Base-by-base conservation (phyloP, 2,797 vertebrate species). In the Botia almorhae region DNA sequence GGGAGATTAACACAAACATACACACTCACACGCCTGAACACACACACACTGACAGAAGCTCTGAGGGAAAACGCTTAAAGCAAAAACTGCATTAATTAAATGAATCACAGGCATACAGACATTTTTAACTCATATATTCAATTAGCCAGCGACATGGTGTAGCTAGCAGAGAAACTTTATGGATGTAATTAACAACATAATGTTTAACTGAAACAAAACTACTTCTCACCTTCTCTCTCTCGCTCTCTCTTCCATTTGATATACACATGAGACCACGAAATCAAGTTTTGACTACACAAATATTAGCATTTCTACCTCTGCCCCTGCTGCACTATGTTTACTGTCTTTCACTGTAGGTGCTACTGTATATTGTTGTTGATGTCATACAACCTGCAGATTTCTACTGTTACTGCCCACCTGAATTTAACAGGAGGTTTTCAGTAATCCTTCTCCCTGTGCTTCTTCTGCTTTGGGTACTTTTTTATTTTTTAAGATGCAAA, bases 81-180 rank as follows among this genome's bases (percentile, higher is more conserved):
- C 94, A 95, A 94, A 94, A 94, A 94, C 95, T 94, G 95, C 94
- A 96, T 95, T 93, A 95, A 96, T 96, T 95, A 91, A 96, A 96
- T 97, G 95, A 96, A 96, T 97, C 95, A 96, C 95, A 96, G 93
- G 95, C 94, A 95, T 94, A 95, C 94, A 94, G 82, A 95, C 94
- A 96, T 94, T 91, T 93, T 94, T 91, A 92, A 74, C 91, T 93
- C 94, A 93, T 96, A 96, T 95, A 96, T 96, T 96, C 93, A 94
- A 94, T 95, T 96, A 96, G 94, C 91, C 94, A 94, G 93, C 93
- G 94, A 95, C 94, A 95, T 92, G 93, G 95, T 93, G 94, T 91
- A 93, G 94, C 93, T 93, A 93, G 94, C 93, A 95, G 94, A 94
- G 93, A 92, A 93, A 95, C 93, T 95, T 96, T 95, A 93, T 94